Conservation (phyloP, 2,797 vertebrate genomes). For the Muraenolepis orangiensis region DNA sequence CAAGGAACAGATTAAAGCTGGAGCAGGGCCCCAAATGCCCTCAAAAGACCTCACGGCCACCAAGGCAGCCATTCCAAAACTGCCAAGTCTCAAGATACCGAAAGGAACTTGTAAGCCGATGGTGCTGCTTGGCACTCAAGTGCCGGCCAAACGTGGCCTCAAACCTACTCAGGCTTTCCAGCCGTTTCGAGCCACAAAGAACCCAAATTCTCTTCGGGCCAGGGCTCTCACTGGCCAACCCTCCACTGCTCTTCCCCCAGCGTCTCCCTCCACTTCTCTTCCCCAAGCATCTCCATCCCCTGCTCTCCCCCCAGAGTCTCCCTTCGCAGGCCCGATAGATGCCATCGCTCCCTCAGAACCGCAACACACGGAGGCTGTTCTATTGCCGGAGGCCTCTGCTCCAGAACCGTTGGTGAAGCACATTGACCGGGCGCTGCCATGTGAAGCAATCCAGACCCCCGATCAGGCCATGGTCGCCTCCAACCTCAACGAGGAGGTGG, state of each 20-base stretch:
- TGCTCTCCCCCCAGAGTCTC: background rate
- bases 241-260: background rate
- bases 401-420: conserved; percentile 18
- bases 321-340: background rate
- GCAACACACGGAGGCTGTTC: background rate
- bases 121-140: conserved; percentile 21
- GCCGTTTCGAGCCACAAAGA: conserved; percentile 48
- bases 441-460: background rate
- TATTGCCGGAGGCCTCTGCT: conserved; percentile 22
- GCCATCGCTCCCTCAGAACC: background rate
- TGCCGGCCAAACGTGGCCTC: conserved; percentile 40
- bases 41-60: conserved; percentile 44
- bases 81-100: conserved; percentile 45
- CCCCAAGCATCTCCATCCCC: background rate
- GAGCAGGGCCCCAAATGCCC: conserved; percentile 34
- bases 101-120: conserved; percentile 37
- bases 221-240: background rate
- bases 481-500: conserved; percentile 66
- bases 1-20: conserved; percentile 62
- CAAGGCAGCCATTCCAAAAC: conserved; percentile 46
- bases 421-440: conserved; percentile 20
- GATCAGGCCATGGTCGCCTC: conserved; percentile 2
- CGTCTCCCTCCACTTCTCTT: conserved; percentile 2
- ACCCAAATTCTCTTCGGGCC: conserved; percentile 16
- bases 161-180: conserved; percentile 66